Percentiles rank a stretch among this genome's conserved stretches.
Evolutionary conservation across 2,113 vertebrate species (phyloP).

Genomic region (Nansenia antarctica): DNA sequence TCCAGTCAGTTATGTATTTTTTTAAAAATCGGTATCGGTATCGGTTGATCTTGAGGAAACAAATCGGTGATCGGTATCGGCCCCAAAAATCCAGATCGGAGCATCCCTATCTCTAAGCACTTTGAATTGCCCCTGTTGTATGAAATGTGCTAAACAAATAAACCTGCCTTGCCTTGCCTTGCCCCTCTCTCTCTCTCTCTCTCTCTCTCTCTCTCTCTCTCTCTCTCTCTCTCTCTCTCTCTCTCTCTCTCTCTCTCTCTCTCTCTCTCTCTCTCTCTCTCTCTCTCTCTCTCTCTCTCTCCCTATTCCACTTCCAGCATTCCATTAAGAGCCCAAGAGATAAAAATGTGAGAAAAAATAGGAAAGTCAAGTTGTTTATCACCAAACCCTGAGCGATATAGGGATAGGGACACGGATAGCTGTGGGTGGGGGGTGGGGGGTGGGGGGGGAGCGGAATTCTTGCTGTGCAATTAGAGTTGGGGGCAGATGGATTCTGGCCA

Average conservation of each 20-base stretch:
- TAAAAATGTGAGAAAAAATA: conserved; percentile 10
- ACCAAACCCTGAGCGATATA: conserved; percentile 20
- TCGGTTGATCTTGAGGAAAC: too few relatives aligned
- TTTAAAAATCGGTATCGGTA: neutral
- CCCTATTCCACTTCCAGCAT: neutral
- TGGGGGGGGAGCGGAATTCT: conserved; percentile 21
- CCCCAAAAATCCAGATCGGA: too few relatives aligned
- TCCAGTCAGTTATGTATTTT: too few relatives aligned
- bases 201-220: neutral
- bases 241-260: neutral
- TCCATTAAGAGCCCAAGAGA: conserved; percentile 23
- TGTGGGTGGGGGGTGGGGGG: neutral
- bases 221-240: neutral
- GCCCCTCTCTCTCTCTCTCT: neutral
- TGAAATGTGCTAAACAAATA: too few relatives aligned
- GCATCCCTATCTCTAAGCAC: too few relatives aligned
- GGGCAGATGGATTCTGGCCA: conserved; percentile 53
- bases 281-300: neutral
- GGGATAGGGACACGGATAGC: neutral
- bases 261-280: neutral
- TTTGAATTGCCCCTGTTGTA: too few relatives aligned
- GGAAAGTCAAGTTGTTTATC: conserved; percentile 23
- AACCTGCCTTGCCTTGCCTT: too few relatives aligned
- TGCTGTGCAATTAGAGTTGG: conserved; percentile 51
- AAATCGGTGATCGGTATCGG: too few relatives aligned